Evolutionary conservation across 2,113 vertebrate species (phyloP).

Genomic region (Etheostoma cragini): DNA sequence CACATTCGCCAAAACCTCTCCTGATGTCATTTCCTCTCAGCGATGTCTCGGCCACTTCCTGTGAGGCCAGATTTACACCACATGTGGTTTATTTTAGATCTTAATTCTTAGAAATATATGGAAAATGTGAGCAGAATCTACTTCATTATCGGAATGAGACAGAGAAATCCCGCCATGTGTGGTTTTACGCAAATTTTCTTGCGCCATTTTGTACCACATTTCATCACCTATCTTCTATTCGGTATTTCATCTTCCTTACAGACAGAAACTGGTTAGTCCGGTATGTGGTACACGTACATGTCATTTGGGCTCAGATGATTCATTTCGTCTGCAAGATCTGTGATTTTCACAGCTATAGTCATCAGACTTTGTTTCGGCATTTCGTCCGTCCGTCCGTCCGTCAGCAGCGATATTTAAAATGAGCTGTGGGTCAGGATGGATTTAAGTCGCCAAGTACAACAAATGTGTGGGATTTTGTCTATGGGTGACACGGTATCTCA

Average conservation of each 20-base stretch:
- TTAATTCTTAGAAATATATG: background rate
- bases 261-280: conserved; percentile 30
- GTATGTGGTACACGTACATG: conserved; percentile 9
- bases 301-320: background rate
- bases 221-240: background rate
- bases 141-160: background rate
- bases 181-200: background rate
- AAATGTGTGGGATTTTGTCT: conserved; percentile 30
- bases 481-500: conserved; percentile 31
- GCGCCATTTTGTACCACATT: background rate
- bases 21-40: conserved; percentile 21
- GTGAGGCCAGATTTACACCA: background rate
- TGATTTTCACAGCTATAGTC: background rate
- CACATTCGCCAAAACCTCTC: background rate
- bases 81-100: background rate
- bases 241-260: conserved; percentile 3
- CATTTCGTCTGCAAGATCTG: background rate
- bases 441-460: conserved; percentile 28
- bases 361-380: no score
- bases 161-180: background rate
- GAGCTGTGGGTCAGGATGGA: background rate
- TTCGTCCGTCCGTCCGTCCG: no score
- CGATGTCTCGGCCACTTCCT: conserved; percentile 17
- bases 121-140: background rate
- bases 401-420: conserved; percentile 22